Evolutionary conservation across 2,113 vertebrate genomes (phyloP).

Genomic region (Psittacula cyanocephala): DNA sequence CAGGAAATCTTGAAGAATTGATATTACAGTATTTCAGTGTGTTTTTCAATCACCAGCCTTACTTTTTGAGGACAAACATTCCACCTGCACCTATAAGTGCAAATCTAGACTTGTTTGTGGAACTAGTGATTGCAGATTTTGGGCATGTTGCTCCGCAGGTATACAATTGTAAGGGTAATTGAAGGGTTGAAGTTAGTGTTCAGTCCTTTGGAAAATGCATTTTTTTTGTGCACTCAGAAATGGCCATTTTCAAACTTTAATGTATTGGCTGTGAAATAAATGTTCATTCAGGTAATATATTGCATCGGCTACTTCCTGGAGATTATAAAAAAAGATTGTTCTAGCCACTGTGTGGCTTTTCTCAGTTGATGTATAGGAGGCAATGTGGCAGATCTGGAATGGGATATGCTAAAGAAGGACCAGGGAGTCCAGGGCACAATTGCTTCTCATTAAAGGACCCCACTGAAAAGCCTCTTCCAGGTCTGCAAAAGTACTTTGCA

Average conservation of each 20-base stretch:
- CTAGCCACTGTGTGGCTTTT: neutral
- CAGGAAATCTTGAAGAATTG: neutral
- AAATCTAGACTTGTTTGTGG: neutral
- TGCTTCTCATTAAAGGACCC: neutral
- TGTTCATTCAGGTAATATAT: neutral
- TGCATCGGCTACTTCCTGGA: neutral
- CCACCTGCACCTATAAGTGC: neutral
- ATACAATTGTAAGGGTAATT: neutral
- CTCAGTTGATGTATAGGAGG: neutral
- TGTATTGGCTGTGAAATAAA: neutral
- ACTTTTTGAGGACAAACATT: neutral
- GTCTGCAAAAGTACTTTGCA: neutral
- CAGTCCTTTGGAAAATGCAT: neutral
- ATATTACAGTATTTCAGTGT: neutral
- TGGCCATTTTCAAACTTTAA: neutral
- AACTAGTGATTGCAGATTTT: neutral
- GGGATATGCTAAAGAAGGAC: neutral
- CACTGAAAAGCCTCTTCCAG: neutral
- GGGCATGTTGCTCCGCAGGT: neutral
- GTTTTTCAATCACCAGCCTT: neutral
- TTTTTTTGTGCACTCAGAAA: neutral
- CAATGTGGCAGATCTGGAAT: rapidly evolving
- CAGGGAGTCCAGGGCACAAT: neutral
- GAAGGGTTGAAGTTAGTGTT: neutral
- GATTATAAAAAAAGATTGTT: neutral